Evolutionary conservation across 2,797 vertebrate genomes (phyloP).

Genomic region (Decapterus maruadsi): DNA sequence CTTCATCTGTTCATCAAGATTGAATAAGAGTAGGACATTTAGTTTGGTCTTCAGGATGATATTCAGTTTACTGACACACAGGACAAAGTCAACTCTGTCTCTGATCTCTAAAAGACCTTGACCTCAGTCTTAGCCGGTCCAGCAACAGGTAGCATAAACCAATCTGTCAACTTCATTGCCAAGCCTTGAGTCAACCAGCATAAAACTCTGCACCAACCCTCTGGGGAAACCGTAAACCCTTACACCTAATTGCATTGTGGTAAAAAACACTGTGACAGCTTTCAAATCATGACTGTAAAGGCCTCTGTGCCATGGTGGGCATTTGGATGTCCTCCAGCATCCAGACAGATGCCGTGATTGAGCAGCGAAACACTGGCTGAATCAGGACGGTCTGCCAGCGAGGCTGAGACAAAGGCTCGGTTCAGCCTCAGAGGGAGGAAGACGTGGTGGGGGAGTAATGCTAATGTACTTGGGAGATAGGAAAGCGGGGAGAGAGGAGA

Average conservation of each 20-base stretch:
- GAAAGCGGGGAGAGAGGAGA: constrained; percentile 9
- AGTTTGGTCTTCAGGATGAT: not conserved
- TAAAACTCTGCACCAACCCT: constrained; percentile 17
- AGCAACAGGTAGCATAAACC: not conserved
- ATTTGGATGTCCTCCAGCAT: constrained; percentile 73
- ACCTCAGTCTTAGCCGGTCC: not conserved
- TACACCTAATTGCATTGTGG: constrained; percentile 38
- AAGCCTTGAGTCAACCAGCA: constrained; percentile 4
- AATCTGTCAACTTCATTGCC: not conserved
- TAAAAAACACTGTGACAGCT: constrained; percentile 40
- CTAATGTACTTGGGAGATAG: constrained; percentile 77
- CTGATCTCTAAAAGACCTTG: not conserved
- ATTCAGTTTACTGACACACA: not conserved
- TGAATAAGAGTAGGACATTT: too few relatives aligned
- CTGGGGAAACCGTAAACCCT: constrained; percentile 22
- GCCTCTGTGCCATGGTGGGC: constrained; percentile 34
- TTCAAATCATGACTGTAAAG: constrained; percentile 43
- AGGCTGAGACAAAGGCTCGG: constrained; percentile 80
- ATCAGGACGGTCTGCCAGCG: constrained; percentile 54
- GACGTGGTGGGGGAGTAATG: constrained; percentile 57
- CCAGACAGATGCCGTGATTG: constrained; percentile 78
- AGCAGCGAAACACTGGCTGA: constrained; percentile 65
- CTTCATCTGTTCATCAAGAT: too few relatives aligned
- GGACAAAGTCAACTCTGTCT: not conserved
- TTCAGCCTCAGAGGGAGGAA: constrained; percentile 67